Conservation (phyloP, 1,140 invertebrate genomes). For the Pseudomyrmex flavicornis region DNA sequence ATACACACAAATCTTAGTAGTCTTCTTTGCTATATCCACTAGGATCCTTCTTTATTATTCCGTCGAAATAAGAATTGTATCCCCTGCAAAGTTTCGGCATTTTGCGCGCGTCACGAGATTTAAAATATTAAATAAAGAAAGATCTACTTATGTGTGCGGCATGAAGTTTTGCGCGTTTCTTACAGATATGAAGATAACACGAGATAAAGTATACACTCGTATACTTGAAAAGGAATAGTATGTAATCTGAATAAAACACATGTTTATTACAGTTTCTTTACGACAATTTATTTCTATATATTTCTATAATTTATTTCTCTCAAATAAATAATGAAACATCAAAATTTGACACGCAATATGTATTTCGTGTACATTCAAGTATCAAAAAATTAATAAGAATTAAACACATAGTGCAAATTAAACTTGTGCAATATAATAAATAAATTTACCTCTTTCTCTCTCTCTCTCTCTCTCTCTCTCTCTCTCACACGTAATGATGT, state of each 20-base stretch:
- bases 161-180: slow-evolving; percentile 23
- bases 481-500: no score
- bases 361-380: slow-evolving; percentile 6
- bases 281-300: slow-evolving; percentile 27
- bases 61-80: slow-evolving; percentile 27
- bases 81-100: background rate
- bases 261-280: slow-evolving; percentile 17
- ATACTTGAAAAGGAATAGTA: slow-evolving; percentile 1
- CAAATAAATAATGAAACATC: slow-evolving; percentile 47
- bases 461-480: no score
- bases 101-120: slow-evolving; percentile 5
- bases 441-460: background rate
- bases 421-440: slow-evolving; percentile 14
- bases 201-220: background rate
- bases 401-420: background rate
- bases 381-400: slow-evolving; percentile 14
- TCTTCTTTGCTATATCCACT: no score
- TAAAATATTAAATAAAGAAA: slow-evolving; percentile 50
- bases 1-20: background rate
- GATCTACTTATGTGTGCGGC: background rate
- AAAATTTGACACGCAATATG: slow-evolving; percentile 8
- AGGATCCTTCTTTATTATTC: slow-evolving; percentile 31
- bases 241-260: background rate
- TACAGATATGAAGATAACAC: slow-evolving; percentile 30
- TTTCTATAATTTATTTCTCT: slow-evolving; percentile 23